These are phyloP conservation scores for Xestia ashworthii DNA, from an alignment of 2,888 invertebrate species.

Conservation along the genomic window DNA sequence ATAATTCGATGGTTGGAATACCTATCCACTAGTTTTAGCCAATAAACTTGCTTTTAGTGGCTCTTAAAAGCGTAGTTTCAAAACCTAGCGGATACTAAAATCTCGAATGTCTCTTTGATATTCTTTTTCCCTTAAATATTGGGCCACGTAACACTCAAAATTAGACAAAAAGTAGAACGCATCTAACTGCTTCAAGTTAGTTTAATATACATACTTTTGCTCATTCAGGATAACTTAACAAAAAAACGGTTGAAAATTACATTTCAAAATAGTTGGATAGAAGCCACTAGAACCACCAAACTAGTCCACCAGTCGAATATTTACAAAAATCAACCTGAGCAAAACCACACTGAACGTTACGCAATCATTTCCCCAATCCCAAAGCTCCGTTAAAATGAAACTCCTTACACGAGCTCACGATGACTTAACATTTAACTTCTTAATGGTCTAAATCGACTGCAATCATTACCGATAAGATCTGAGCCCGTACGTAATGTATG, in stretches of 20 bases:
- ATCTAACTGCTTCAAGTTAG: not conserved
- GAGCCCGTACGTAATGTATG: conserved; percentile 52
- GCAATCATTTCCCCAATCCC: conserved; percentile 7
- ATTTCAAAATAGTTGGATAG: not conserved
- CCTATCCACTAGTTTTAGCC: conserved; percentile 5
- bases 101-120: not conserved
- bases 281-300: not conserved
- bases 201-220: not conserved
- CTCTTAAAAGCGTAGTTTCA: conserved; percentile 6
- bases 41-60: conserved; percentile 19
- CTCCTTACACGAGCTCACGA: conserved; percentile 20
- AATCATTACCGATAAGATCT: conserved; percentile 63
- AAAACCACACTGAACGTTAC: not conserved
- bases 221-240: not conserved
- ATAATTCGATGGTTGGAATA: not conserved
- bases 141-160: not conserved
- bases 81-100: not conserved
- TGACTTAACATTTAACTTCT: conserved; percentile 54
- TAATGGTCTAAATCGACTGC: conserved; percentile 58
- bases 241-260: not conserved
- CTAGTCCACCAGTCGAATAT: too few species aligned
- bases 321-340: not conserved
- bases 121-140: not conserved
- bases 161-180: not conserved
- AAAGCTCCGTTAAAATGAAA: conserved; percentile 30